Evolutionary conservation across 2,113 vertebrate species (phyloP), one percentile per base, ranked within the genome.

Genomic region (Lepidiolamprologus cunningtoni): DNA sequence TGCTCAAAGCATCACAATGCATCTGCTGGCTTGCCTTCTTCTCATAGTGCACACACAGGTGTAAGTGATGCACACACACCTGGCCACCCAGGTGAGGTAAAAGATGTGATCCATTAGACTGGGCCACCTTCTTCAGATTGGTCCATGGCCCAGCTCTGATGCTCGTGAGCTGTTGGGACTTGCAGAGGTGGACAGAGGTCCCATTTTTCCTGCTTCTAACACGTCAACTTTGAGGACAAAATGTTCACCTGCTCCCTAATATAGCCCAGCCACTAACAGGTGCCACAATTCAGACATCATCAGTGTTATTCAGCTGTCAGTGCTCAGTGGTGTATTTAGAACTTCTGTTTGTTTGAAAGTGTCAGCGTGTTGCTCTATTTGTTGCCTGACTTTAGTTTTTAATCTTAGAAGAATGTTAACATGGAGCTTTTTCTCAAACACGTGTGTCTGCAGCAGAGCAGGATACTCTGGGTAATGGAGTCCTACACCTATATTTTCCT

Each of bases 401-500:
- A 21, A 40, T 71, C 35, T 71, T 73, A 26, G 37, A 73, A 73
- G 12, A 73, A 17, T 42, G 3, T 40, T 68, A 7, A 63, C 58
- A 63, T 14, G 11, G 1, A 42, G 63, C 35, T 71, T 71, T 71
- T 71, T 42, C 35, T 71, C 66, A 26, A 26, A 45, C 13, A 42
- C 3, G 0, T 71, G 19, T 68, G 21, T 45, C 21, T 26, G 68
- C 21, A 73, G 21, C 40, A 61, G 14, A 90, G 26, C 40, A 31
- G 13, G 14, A 55, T 17, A 33, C 84, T 84, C 45, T 86, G 88
- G 87, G 89, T 52, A 81, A 89, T 85, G 79, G 66, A 87, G 88
- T 91, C n/a, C 42, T 40, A 26, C 9, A 12, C n/a, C 53, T 5
- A 7, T 19, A 7, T 19, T 33, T 45, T 47, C 11, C 81, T 66